Evolutionary conservation across 2,888 invertebrate species (phyloP).

Genomic region (Agrochola litura): DNA sequence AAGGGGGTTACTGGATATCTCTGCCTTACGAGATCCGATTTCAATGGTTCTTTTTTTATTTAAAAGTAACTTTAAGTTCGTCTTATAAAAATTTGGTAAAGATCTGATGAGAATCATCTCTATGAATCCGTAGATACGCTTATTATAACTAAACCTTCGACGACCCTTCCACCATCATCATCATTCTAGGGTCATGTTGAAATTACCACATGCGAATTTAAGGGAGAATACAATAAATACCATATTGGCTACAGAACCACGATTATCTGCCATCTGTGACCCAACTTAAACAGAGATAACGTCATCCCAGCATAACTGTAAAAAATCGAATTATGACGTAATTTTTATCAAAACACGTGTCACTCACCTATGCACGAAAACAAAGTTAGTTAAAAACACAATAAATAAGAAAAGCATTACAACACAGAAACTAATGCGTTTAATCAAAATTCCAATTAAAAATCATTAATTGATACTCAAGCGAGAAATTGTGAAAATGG

Average conservation of each 20-base stretch:
- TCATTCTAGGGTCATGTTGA: no score
- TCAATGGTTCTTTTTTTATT: no score
- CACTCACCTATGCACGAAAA: conserved; percentile 63
- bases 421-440: conserved; percentile 31
- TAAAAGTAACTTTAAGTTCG: no score
- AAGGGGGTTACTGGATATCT: no score
- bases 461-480: conserved; percentile 34
- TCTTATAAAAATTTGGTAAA: no score
- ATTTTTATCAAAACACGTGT: conserved; percentile 33
- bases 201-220: no score
- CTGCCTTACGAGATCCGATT: no score
- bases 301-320: conserved; percentile 5
- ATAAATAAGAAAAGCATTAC: conserved; percentile 48
- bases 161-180: no score
- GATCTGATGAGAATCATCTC: no score
- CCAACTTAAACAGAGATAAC: neutral
- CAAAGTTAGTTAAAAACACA: conserved; percentile 51
- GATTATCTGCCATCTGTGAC: neutral
- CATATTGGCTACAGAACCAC: conserved; percentile 1
- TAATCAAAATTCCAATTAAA: conserved; percentile 59
- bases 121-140: no score
- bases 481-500: conserved; percentile 29
- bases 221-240: neutral
- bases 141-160: no score
- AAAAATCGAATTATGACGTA: conserved; percentile 21